Conservation (phyloP, 2,797 vertebrate genomes). For the Falco rusticolus region DNA sequence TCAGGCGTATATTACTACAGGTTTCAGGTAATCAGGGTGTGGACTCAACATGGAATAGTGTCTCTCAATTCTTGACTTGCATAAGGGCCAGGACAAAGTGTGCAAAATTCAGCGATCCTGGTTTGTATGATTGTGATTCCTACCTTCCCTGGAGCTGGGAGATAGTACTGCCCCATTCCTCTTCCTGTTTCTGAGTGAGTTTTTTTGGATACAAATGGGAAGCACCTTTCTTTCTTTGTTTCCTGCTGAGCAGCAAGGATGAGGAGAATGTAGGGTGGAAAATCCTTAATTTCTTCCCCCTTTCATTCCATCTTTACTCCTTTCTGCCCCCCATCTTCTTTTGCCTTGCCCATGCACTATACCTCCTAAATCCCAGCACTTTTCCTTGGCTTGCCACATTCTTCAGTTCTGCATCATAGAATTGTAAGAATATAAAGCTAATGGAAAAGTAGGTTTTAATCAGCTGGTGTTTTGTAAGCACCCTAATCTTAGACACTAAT, state of each 20-base stretch:
- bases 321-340: not conserved
- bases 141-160: not conserved
- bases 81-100: not conserved
- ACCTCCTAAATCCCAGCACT: not conserved
- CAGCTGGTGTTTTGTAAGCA: not conserved
- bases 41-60: not conserved
- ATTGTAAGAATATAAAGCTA: not conserved
- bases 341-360: accelerated
- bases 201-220: not conserved
- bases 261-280: not conserved
- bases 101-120: not conserved
- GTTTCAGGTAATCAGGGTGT: not conserved
- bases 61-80: not conserved
- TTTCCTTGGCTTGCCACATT: not conserved
- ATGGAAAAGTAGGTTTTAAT: not conserved
- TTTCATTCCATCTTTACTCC: not conserved
- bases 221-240: not conserved
- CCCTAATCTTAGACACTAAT: not conserved
- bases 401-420: not conserved
- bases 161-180: not conserved
- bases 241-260: not conserved
- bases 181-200: not conserved
- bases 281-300: not conserved
- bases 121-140: not conserved
- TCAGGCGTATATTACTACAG: not conserved